Evolutionary conservation across 2,113 vertebrate genomes (phyloP), one percentile per base, ranked within the genome.

Genomic region (Rattus rattus): DNA sequence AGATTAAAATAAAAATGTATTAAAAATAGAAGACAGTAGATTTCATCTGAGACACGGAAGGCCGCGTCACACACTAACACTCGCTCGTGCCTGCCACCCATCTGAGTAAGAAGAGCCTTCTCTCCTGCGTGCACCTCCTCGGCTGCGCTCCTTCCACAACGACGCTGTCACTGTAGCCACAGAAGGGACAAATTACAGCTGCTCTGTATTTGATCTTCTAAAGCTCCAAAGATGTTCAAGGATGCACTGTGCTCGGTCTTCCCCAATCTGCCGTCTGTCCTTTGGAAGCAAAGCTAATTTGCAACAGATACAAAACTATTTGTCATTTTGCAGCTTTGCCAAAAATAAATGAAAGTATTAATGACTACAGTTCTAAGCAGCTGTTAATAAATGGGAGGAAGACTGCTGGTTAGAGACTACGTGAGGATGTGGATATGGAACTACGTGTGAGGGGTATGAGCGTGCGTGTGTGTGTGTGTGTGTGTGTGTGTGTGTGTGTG

Each of bases 331-430:
- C 97, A 97, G 94, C 96, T 98, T 99, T 99, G 98, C 98, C 98
- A 99, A 98, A 98, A 99, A 98, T 99, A 99, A 99, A 98, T 99
- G 98, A 98, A 99, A 99, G 98, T 98, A 99, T 99, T 99, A 99
- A 99, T 98, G 98, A 99, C 98, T 98, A 97, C 94, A 98, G 98
- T 98, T 99, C 98, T 98, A 98, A 99, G 98, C 98, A 99, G 98
- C 98, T 99, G 98, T 98, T 99, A 99, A 98, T 99, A 98, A 98
- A 98, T 96, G 97, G 97, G 98, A 94, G 92, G 98, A 97, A 96
- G 95, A 97, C 96, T 97, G 96, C 98, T 98, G 97, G 98, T 98
- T 98, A 98, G 96, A 95, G 97, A 98, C 96, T 97, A 83, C 95
- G 97, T 98, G 98, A 98, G 98, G 98, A 97, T 96, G 95, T 92